phyloP scores from a whole-genome alignment of 37 sponge, comb jelly and placozoan species.

The Agelas oroides region DNA sequence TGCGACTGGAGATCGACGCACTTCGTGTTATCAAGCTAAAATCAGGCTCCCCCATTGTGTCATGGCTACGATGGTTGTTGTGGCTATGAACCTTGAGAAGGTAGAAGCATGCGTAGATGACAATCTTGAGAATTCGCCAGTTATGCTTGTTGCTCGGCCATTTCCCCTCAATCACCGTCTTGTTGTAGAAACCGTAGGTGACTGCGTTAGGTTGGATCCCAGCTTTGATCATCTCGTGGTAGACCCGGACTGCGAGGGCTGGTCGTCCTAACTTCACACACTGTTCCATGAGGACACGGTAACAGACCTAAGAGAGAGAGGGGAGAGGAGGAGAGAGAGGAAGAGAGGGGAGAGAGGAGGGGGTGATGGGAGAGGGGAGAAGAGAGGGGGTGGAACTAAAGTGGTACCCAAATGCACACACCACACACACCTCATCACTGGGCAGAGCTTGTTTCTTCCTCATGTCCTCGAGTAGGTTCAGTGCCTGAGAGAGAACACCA shows the following conservation, averaged over 20 bases:
- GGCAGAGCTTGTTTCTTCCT: constrained; percentile 49
- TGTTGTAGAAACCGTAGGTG: constrained; percentile 92
- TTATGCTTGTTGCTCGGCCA: constrained; percentile 68
- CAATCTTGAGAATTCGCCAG: constrained; percentile 70
- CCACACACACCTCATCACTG: constrained; percentile 62
- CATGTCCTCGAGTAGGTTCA: constrained; percentile 65
- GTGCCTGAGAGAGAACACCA: constrained; percentile 59
- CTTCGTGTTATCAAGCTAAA: constrained; percentile 31
- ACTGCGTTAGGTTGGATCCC: constrained; percentile 89
- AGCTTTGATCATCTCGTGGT: constrained; percentile 72
- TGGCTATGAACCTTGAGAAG: constrained; percentile 3
- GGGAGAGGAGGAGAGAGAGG: neutral
- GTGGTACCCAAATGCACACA: neutral
- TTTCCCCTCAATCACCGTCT: constrained; percentile 35
- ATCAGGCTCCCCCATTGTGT: constrained; percentile 10
- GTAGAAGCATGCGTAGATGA: constrained; percentile 63
- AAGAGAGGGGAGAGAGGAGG: too few relatives aligned
- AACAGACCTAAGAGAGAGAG: constrained; percentile 61
- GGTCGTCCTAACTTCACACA: constrained; percentile 72
- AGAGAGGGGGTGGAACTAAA: neutral
- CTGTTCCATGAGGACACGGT: constrained; percentile 85
- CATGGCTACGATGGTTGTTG: too few relatives aligned
- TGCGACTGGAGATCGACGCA: neutral
- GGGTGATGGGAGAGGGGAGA: too few relatives aligned
- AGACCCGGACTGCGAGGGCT: constrained; percentile 78